Conservation (phyloP, 2,113 vertebrate genomes). For the Stigmatopora nigra region DNA sequence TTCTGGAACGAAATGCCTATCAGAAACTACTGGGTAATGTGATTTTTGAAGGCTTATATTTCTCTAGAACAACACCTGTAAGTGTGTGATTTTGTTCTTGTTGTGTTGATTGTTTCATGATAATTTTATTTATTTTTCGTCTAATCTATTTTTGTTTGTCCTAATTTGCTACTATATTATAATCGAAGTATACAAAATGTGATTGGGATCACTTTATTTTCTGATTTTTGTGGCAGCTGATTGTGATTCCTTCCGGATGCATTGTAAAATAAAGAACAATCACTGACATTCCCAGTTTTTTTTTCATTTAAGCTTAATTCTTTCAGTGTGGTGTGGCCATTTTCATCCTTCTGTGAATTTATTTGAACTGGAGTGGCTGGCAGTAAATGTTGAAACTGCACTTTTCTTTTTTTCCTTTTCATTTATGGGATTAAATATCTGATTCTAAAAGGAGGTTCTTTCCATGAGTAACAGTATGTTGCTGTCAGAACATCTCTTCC, state of each 20-base stretch:
- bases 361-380: too few relatives aligned
- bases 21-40: conserved; percentile 41
- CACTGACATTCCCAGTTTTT: neutral
- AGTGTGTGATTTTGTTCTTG: neutral
- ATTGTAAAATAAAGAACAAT: conserved; percentile 2
- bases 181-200: neutral
- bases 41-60: conserved; percentile 15
- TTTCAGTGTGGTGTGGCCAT: too few relatives aligned
- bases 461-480: conserved; percentile 10
- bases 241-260: conserved; percentile 19
- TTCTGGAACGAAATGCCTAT: conserved; percentile 22
- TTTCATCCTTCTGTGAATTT: too few relatives aligned
- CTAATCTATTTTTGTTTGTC: neutral
- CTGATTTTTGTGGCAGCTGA: conserved; percentile 46
- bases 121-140: neutral
- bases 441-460: neutral
- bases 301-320: neutral
- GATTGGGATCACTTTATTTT: neutral
- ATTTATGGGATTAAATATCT: too few relatives aligned
- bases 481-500: conserved; percentile 7
- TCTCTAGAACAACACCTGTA: conserved; percentile 2
- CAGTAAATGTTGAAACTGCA: too few relatives aligned
- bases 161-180: neutral
- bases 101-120: neutral
- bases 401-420: too few relatives aligned